Conservation (phyloP, 2,113 vertebrate species). For the Megatriorchis doriae region DNA sequence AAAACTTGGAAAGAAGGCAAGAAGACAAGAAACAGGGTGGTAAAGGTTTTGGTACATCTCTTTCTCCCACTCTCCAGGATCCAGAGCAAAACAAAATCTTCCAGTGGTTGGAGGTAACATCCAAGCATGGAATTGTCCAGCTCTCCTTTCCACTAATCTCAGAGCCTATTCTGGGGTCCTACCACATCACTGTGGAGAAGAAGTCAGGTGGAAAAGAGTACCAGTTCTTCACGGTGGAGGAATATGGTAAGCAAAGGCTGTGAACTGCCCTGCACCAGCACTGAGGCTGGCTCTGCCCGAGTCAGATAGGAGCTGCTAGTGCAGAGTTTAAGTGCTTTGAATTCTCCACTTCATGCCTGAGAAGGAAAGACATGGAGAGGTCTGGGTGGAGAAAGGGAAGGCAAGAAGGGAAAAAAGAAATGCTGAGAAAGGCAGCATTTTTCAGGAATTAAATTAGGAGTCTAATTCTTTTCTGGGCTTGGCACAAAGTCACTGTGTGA, state of each 20-base stretch:
- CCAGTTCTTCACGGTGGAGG: slow-evolving; percentile 61
- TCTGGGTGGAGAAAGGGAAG: not conserved
- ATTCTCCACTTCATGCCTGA: not conserved
- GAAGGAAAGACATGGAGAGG: not conserved
- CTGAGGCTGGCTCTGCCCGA: not conserved
- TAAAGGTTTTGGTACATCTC: not conserved
- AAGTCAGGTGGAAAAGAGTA: not conserved
- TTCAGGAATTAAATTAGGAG: not conserved
- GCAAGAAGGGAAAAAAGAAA: not conserved
- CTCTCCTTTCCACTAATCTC: slow-evolving; percentile 55
- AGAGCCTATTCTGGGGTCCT: slow-evolving; percentile 64
- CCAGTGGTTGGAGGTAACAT: slow-evolving; percentile 68
- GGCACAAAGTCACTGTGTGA: not conserved
- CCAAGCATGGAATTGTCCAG: slow-evolving; percentile 57
- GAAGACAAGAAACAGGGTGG: not conserved
- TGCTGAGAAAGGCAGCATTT: not conserved
- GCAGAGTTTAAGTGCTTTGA: not conserved
- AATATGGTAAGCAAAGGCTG: slow-evolving; percentile 61
- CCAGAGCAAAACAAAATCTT: slow-evolving; percentile 66
- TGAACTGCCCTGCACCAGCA: not conserved
- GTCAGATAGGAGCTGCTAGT: not conserved
- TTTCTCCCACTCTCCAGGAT: slow-evolving; percentile 50
- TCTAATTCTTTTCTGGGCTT: not conserved
- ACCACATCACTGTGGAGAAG: slow-evolving; percentile 40
- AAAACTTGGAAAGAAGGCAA: not conserved